Evolutionary conservation across 2,113 vertebrate species (phyloP), one percentile per base, ranked within the genome.

Genomic region (Ailuropoda melanoleuca): DNA sequence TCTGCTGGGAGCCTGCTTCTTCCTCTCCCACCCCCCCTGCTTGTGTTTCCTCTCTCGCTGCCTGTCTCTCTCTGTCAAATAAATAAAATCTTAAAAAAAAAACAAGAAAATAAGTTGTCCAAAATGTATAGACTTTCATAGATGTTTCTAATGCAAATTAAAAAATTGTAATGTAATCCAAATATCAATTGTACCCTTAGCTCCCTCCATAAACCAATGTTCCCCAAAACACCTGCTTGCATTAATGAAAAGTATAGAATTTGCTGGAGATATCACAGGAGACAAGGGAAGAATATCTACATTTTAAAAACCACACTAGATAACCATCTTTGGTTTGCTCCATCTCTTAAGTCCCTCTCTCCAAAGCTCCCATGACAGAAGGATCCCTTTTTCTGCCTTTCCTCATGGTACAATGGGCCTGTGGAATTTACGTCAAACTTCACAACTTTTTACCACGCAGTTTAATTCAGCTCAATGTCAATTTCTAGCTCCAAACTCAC

Each of bases 121-220:
- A 68, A 84, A 84, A 75, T 70, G 13, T 58, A 31, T 89, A 12
- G 62, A n/a, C 7, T 83, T 74, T 77, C 13, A 85, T n/a, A 90
- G 9, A 19, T 4, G 82, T 96, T 85, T 77, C 46, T 74, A 72
- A 86, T 83, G 55, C 12, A 97, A 95, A 72, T 83, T 77, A 89
- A 55, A 92, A 97, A 55, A 24, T 87, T 77, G 4, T 48, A 46
- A 62, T 92, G 6, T 62, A 62, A 92, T 50, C 9, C 58, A 95
- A 90, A 48, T 68, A 82, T 39, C 53, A 95, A 1, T 34, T 55
- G 17, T 48, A 1, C 17, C 24, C 34, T 92, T 3, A 43, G 17
- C 3, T 80, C 6, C 19, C 17, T 70, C 34, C 15, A 31, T 77
- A 89, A 88, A 6, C 14, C 31, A 88, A 31, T 77, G 6, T 68